Evolutionary conservation across 2,113 vertebrate genomes (phyloP), one percentile per base, ranked within the genome.

Genomic region (Eudyptes chrysolophus): DNA sequence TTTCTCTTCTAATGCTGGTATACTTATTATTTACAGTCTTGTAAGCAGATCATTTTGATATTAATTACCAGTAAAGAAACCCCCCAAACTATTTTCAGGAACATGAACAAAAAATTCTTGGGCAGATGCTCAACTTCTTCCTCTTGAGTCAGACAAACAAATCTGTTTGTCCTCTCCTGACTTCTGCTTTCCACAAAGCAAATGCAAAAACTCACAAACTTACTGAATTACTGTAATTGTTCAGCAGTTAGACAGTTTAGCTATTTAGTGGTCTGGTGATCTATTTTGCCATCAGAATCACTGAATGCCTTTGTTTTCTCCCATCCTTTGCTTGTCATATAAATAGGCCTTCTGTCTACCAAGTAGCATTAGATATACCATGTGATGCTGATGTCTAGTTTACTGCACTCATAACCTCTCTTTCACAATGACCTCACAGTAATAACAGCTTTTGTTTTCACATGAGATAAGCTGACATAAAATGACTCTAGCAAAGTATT

Each of bases 331-430:
- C 92, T n/a, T 61, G 52, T 40, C 82, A 94, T 44, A 84, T 80
- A 94, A 97, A 97, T 82, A 64, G 82, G 42, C 40, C 85, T 93
- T 96, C 92, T 96, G 95, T 94, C 84, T 83, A 36, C 69, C 75
- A 60, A 83, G 68, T 16, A 84, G 61, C 94, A 76, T 76, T 89
- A 94, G 71, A 89, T 75, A 69, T 15, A 76, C 52, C 94, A 89
- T 75, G 96, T 57, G 88, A 94, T 93, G 72, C 64, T 87, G 82
- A 77, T 84, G 89, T 61, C 76, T 84, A 38, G 7, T 83, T 84
- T 64, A 84, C 82, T 77, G 84, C 87, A 75, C 46, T 72, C 92
- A 49, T 40, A 95, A 84, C 76, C 82, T 79, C 84, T 58, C 46
- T 78, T 68, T 62, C 58, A 89, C 61, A 76, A 44, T 62, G 72